Percentiles rank a stretch among this genome's conserved stretches.
phyloP scores from a whole-genome alignment of 2,888 invertebrate genomes.

The Alloplasta piceator region DNA sequence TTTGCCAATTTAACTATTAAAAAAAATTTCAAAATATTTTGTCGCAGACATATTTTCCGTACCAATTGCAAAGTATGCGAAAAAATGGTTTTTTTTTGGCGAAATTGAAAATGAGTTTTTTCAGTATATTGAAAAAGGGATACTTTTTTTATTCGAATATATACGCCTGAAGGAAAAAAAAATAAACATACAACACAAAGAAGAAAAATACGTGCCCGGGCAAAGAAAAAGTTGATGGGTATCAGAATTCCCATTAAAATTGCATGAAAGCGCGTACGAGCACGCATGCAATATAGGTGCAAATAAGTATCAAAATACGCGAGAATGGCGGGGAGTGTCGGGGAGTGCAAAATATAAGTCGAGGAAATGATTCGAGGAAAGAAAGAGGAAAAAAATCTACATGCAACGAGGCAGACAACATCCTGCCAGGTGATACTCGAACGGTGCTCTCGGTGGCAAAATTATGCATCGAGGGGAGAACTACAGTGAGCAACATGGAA shows the following conservation, averaged over 20 bases:
- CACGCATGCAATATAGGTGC: background rate
- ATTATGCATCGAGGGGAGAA: constrained; percentile 44
- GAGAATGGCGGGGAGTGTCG: constrained; percentile 2
- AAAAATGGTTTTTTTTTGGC: too few species aligned
- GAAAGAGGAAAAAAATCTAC: background rate
- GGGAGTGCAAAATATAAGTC: background rate
- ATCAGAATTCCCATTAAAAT: constrained; percentile 42
- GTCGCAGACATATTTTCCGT: too few species aligned
- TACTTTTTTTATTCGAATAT: too few species aligned
- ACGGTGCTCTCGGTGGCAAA: constrained; percentile 50
- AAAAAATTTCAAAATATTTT: too few species aligned
- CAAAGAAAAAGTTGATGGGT: constrained; percentile 9
- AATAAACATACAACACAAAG: background rate
- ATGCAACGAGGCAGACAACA: constrained; percentile 37
- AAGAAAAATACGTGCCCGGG: background rate
- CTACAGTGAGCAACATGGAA: constrained; percentile 34
- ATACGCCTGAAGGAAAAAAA: background rate
- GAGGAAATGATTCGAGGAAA: constrained; percentile 11
- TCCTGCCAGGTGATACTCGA: constrained; percentile 59
- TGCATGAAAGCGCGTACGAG: constrained; percentile 15
- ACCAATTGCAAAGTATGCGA: too few species aligned
- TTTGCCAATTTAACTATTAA: too few species aligned
- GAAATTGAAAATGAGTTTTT: too few species aligned
- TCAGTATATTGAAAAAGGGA: too few species aligned
- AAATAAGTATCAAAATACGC: constrained; percentile 31